Base-by-base conservation (phyloP, 2,888 invertebrate genomes). In the Euphydryas editha region DNA sequence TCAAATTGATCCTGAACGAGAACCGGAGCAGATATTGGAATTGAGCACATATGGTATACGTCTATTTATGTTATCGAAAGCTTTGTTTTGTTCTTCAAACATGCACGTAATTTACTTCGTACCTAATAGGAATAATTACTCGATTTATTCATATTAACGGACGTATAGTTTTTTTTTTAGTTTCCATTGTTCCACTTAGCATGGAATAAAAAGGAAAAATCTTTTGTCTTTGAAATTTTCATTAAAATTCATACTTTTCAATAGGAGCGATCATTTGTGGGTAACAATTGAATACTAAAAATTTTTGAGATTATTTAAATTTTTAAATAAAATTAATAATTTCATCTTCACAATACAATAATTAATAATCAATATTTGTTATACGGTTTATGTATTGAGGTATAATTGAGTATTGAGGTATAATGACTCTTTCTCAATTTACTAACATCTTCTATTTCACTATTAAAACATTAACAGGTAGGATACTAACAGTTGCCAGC, bases 1-100 rank as follows among this genome's bases (percentile, higher is more conserved):
- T 51, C 30, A 37, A 67, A 67, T 67, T 62, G 62, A 67, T 55
- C 66, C 58, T 30, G 51, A 42, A 49, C 44, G 30, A 44, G 36
- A 58, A 54, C 59, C 36, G 36, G 18, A 54, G 42, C 59, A 44
- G 67, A 67, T 62, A 62, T 67, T 59, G 44, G 42, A 58, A 62
- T 62, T 30, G 42, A 37, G 57, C 8, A 66, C 54, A 30, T 39
- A 42, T 36, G 39, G 44, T 17, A 46, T 37, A 2, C 46, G 3
- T 49, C 24, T 47, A 57, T 57, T 57, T 36, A 20, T 44, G 51
- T 20, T 51, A 24, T 60, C 10, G 37, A 49, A 37, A 49, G 20
- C 59, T 18, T 17, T 47, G 20, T 59, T 49, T 36, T 59, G 24
- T 42, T 21, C 37, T 15, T 11, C 21, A 54, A 36, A 54, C 36